Conservation (phyloP, 2,888 invertebrate species). For the Eupsilia transversa region DNA sequence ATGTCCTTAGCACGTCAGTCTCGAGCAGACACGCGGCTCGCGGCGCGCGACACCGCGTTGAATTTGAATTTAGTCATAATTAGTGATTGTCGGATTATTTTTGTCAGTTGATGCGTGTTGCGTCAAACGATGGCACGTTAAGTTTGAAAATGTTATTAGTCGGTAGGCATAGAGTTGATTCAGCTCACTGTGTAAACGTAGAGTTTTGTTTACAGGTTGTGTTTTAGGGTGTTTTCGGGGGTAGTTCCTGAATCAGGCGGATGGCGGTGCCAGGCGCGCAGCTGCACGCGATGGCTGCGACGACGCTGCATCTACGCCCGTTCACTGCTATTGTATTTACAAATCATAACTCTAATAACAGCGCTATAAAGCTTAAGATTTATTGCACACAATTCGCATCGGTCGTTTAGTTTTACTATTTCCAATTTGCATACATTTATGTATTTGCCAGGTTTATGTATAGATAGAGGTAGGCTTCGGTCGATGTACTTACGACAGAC, state of each 20-base stretch:
- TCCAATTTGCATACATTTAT: constrained; percentile 71
- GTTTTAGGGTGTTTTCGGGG: constrained; percentile 79
- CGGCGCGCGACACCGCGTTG: constrained; percentile 53
- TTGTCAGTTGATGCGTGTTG: constrained; percentile 66
- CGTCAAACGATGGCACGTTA: constrained; percentile 71
- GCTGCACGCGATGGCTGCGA: constrained; percentile 84
- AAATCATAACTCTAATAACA: constrained; percentile 77
- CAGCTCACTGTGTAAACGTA: constrained; percentile 67
- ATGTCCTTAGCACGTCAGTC: constrained; percentile 82
- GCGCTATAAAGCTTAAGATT: constrained; percentile 76
- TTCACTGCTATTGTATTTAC: constrained; percentile 71
- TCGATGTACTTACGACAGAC: constrained; percentile 52
- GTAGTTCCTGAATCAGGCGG: constrained; percentile 84
- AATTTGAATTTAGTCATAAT: constrained; percentile 69
- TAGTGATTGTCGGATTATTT: constrained; percentile 72
- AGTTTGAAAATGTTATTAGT: constrained; percentile 73
- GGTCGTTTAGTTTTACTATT: constrained; percentile 74
- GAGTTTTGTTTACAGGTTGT: constrained; percentile 82
- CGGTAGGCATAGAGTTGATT: constrained; percentile 68
- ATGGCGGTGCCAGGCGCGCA: constrained; percentile 90
- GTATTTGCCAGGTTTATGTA: constrained; percentile 52
- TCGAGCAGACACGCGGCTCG: constrained; percentile 65
- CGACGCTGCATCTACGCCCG: constrained; percentile 80
- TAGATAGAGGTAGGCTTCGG: constrained; percentile 39
- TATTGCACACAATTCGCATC: constrained; percentile 70